These are phyloP conservation scores for Panagrolaimus sp. DNA, from an alignment of 1,140 invertebrate genomes.

Conservation along the genomic window DNA sequence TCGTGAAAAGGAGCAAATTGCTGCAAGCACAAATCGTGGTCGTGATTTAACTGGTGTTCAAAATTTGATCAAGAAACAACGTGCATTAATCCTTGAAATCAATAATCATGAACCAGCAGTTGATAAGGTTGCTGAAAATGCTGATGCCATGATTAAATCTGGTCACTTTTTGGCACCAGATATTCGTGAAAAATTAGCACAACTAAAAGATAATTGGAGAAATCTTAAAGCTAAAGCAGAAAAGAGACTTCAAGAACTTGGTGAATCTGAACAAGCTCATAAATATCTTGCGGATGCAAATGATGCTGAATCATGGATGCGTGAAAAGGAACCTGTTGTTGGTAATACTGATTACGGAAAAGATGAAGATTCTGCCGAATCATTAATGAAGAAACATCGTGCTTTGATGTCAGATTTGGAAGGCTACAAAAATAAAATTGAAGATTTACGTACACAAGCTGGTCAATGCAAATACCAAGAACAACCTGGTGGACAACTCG, in stretches of 20 bases:
- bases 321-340: conserved; percentile 95
- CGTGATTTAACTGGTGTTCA: conserved; percentile 96
- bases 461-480: conserved; percentile 87
- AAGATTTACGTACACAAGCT: conserved; percentile 82
- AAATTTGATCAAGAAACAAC: conserved; percentile 97
- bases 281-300: conserved; percentile 99
- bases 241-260: conserved; percentile 87
- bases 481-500: conserved; percentile 85
- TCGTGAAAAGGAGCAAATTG: conserved; percentile 91
- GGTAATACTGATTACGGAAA: conserved; percentile 87
- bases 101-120: conserved; percentile 93
- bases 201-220: conserved; percentile 56
- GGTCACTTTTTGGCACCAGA: conserved; percentile 57
- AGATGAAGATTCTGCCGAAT: conserved; percentile 94
- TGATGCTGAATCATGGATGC: conserved; percentile 87
- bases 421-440: conserved; percentile 90
- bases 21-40: conserved; percentile 89
- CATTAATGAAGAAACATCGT: conserved; percentile 90
- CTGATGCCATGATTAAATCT: conserved; percentile 35
- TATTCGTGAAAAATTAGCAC: conserved; percentile 55
- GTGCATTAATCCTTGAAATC: conserved; percentile 91
- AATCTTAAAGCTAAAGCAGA: conserved; percentile 62
- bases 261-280: conserved; percentile 93
- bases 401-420: conserved; percentile 92
- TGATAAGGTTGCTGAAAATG: conserved; percentile 61